Evolutionary conservation across 1,140 invertebrate genomes (phyloP), one percentile per base, ranked within the genome.

Genomic region (Hydropsyche tenuis): DNA sequence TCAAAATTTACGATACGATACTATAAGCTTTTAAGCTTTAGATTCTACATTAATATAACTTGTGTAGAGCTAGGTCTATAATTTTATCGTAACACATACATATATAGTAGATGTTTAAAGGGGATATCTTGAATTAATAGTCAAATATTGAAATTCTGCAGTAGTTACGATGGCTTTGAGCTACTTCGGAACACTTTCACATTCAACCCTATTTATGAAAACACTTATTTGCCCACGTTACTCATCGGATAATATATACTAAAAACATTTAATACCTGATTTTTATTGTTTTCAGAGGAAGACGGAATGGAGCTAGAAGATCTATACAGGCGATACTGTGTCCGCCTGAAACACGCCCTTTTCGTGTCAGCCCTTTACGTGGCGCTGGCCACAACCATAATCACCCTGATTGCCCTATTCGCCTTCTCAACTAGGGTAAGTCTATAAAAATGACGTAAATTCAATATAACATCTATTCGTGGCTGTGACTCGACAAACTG

Each of bases 261-360:
- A n/a, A 45, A 45, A n/a, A n/a, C n/a, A n/a, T n/a, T 45, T 11
- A 18, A 22, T 18, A 60, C 25, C 4, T 56, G 22, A 37, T 37
- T 46, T 78, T 18, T 71, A 77, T 84, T 85, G 81, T 81, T 81
- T 83, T 78, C 85, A 88, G 84, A 85, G 74, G 87, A 86, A 77
- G 86, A 88, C 76, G 87, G 86, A 48, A 85, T 89, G 80, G 89
- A 90, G 78, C 80, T 90, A 72, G 89, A 90, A 73, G 88, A 88
- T 5, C 82, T 91, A 7, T 90, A 90, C 80, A 84, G 86, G 65
- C 80, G 87, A 25, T 91, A 90, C 80, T 89, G 88, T 76, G 86
- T 89, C 12, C 81, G 89, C 20, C 78, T 91, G 60, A 90, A 90
- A 75, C 89, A 90, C 72, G 87, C 89, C 0, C 82, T 91, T 1